Conservation (phyloP, 2,888 invertebrate species). For the Sinodicranocentrus sp. region DNA sequence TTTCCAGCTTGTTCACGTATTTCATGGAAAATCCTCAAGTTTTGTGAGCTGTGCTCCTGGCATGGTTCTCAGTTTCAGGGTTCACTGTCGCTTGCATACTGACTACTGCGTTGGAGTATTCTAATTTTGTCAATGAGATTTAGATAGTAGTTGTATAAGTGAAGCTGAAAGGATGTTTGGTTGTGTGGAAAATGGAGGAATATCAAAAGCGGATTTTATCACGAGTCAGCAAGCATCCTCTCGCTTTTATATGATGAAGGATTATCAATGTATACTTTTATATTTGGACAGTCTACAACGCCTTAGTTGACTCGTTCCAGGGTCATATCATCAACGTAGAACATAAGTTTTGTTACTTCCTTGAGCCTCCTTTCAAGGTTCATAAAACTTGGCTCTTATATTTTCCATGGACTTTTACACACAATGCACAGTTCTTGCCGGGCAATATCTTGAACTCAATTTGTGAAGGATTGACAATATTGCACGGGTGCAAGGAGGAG, state of each 20-base stretch:
- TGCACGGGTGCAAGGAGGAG: constrained; percentile 50
- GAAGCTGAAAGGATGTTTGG: not conserved
- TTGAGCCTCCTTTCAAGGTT: constrained; percentile 22
- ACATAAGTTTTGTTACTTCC: not conserved
- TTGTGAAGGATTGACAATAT: constrained; percentile 63
- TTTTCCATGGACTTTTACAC: not conserved
- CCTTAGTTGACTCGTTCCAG: not conserved
- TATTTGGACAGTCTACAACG: not conserved
- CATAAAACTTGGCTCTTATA: constrained; percentile 44
- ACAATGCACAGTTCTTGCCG: no score
- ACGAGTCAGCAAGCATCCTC: not conserved
- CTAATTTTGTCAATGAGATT: constrained; percentile 38
- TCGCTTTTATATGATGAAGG: constrained; percentile 32
- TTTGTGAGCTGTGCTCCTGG: no score
- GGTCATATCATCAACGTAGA: not conserved
- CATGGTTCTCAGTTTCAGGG: no score
- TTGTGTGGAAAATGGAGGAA: not conserved
- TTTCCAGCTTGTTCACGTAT: no score
- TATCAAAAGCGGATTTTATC: constrained; percentile 27
- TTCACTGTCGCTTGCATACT: no score
- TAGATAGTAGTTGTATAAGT: constrained; percentile 2
- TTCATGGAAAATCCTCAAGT: not conserved
- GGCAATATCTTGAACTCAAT: constrained; percentile 47
- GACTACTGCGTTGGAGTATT: constrained; percentile 4
- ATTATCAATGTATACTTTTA: constrained; percentile 33